Evolutionary conservation across 2,797 vertebrate genomes (phyloP), one percentile per base, ranked within the genome.

Genomic region (Rhinatrema bivittatum): DNA sequence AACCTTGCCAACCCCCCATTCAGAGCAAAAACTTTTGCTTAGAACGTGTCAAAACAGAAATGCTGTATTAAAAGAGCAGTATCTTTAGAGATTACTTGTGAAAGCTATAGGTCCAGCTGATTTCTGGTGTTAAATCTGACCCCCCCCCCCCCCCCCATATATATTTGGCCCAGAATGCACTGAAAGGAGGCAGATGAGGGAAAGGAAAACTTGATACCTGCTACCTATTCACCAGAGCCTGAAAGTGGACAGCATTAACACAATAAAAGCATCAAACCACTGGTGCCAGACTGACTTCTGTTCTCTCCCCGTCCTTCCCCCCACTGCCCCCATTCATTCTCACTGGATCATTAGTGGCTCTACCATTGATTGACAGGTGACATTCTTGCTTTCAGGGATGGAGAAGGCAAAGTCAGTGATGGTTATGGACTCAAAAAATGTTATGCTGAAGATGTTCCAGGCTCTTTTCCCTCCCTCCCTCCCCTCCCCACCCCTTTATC

Each of bases 361-460:
- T 71, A 35, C 13, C 37, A 72, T 68, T 89, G 90, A 93, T 78
- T 91, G 91, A 84, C 90, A 93, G 75, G 77, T 92, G 89, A 87
- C 90, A 94, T 94, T 91, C 87, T 79, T 82, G 82, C 81, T 85
- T 85, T 79, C n/a, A n/a, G 72, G 73, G 83, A 85, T 81, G 84
- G 82, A 78, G 77, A 68, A 81, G 81, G 85, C 82, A 81, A 77
- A 84, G 81, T 74, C 74, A 76, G 56, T 72, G 90, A 93, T 89
- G 84, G 86, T 89, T 93, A 96, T 96, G 84, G 84, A 89, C 85
- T 84, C 81, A 74, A 80, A n/a, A 93, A 93, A 92, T 91, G 90
- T 91, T 91, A 91, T 64, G 71, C 76, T 82, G 72, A 81, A 80
- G 76, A 63, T 49, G 58, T 70, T 76, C 74, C n/a, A n/a, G n/a